Evolutionary conservation across 2,797 vertebrate genomes (phyloP), one percentile per base, ranked within the genome.

Genomic region (Distichodus sexfasciatus): DNA sequence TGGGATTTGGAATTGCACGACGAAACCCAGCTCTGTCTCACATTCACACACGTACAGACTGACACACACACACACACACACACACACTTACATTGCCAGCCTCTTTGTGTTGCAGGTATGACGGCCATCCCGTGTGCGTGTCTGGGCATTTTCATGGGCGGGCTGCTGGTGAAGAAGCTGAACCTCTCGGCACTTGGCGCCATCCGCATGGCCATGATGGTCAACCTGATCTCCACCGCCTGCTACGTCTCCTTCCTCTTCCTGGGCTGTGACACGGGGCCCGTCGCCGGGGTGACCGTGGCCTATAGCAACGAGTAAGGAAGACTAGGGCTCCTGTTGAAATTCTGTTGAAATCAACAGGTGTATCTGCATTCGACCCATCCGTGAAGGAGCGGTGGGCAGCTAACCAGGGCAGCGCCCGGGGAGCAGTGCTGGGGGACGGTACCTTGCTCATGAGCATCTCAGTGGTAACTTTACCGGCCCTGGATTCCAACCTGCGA

Each of bases 201-300:
- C 69, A 95, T 98, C 64, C 92, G 94, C 57, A 98, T 99, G 97
- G 96, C 97, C 80, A 98, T 99, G 96, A 74, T 98, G 57, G 97
- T 98, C 85, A 99, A 98, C 88, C 87, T 99, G 82, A 92, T 99
- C 66, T 99, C 97, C 87, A 98, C 96, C 0, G 93, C 94, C 63
- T 99, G 97, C 87, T 99, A 98, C 1, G 86, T 98, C 72, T 98
- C 96, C 48, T 98, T 99, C 90, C 94, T 99, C 54, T 99, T 98
- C 89, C 91, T 99, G 79, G 97, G 97, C 64, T 99, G 97, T 0
- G 93, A 98, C 85, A 99, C 95, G 0, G 96, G 95, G 17, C 93
- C 92, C 0, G 97, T 99, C 61, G 97, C 97, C 11, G 97, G 97
- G 19, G 94, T 99, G 75, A 99, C 96, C 0, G 88, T 96, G 80